Conservation (phyloP, 2,888 invertebrate species). For the Rhaphigaster nebulosa region DNA sequence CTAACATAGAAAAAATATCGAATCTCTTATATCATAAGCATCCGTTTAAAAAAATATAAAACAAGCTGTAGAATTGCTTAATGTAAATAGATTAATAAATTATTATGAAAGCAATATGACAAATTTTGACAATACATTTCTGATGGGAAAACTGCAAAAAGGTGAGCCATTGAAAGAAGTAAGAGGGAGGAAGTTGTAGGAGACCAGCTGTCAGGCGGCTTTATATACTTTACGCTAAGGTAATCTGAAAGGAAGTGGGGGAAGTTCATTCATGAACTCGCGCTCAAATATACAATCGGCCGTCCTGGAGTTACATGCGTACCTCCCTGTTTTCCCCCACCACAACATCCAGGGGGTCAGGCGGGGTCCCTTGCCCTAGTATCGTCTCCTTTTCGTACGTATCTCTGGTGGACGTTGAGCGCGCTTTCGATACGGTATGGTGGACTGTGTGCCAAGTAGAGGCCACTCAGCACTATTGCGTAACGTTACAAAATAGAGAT, state of each 20-base stretch:
- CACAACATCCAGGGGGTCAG: conserved; percentile 23
- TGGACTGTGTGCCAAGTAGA: background rate
- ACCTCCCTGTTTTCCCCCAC: conserved; percentile 46
- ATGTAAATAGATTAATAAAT: background rate
- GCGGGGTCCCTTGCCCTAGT: conserved; percentile 26
- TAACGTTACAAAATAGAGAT: conserved; percentile 8
- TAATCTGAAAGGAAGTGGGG: conserved; percentile 52
- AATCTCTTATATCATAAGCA: background rate
- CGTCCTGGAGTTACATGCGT: conserved; percentile 51
- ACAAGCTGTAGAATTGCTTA: background rate
- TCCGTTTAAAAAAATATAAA: background rate
- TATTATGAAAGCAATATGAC: background rate
- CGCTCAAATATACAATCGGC: conserved; percentile 56
- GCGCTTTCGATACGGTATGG: conserved; percentile 1
- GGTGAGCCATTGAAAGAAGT: conserved; percentile 43
- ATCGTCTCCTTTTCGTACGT: conserved; percentile 24
- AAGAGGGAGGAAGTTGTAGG: conserved; percentile 44
- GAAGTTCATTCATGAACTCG: conserved; percentile 54
- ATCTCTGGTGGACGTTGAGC: background rate
- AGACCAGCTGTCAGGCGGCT: conserved; percentile 47
- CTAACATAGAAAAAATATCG: background rate
- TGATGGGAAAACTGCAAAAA: background rate
- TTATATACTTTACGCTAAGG: conserved; percentile 53
- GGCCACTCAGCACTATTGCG: background rate
- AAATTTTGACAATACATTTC: background rate